Evolutionary conservation across 2,888 invertebrate species (phyloP).

Genomic region (Drosophila subsilvestris): DNA sequence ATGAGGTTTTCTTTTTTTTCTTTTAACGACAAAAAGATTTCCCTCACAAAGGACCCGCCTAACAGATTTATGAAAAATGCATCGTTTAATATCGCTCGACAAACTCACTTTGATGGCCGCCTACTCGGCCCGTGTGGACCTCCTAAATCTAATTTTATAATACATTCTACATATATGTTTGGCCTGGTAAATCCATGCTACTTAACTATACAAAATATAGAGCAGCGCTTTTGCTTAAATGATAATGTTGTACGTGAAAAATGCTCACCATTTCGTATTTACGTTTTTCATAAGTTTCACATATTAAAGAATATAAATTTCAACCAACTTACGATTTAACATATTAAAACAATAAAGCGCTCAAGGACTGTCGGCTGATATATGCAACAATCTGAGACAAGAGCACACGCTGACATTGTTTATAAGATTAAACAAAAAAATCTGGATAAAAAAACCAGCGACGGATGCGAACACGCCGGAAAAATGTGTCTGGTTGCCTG

Average conservation of each 20-base stretch:
- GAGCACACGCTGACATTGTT: slow-evolving; percentile 73
- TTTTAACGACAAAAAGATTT: neutral
- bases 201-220: neutral
- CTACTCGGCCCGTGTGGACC: neutral
- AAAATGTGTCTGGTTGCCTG: slow-evolving; percentile 62
- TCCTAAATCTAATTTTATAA: neutral
- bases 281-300: slow-evolving; percentile 26
- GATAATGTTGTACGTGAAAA: neutral
- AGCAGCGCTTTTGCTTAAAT: neutral
- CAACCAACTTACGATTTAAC: slow-evolving; percentile 49
- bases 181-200: neutral
- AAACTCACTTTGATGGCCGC: slow-evolving; percentile 37
- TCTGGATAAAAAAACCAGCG: slow-evolving; percentile 22
- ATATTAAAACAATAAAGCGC: slow-evolving; percentile 74
- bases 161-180: neutral
- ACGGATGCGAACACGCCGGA: slow-evolving; percentile 47
- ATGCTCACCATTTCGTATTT: neutral
- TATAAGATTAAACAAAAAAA: slow-evolving; percentile 62
- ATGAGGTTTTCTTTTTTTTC: neutral
- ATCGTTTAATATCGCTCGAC: slow-evolving; percentile 44
- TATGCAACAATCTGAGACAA: slow-evolving; percentile 58
- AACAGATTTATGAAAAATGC: slow-evolving; percentile 43
- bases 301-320: slow-evolving; percentile 41
- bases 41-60: neutral
- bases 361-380: slow-evolving; percentile 33